Evolutionary conservation across 2,797 vertebrate species (phyloP).

Genomic region (Pseudochaenichthys georgianus): DNA sequence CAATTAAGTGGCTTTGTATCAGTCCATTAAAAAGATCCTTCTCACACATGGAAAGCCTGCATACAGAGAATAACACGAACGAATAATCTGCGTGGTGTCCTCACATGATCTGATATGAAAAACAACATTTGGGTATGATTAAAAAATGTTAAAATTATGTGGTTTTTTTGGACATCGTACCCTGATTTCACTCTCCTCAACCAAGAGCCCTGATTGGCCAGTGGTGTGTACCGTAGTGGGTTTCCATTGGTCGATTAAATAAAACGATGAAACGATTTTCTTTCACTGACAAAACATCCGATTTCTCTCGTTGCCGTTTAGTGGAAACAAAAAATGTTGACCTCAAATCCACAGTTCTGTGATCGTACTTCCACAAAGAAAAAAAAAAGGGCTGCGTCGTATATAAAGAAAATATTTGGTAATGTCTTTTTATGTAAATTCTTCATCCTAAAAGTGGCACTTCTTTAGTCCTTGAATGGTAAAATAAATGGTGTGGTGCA

Average conservation of each 20-base stretch:
- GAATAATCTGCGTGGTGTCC: conserved; percentile 24
- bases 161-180: conserved; percentile 53
- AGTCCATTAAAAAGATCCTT: conserved; percentile 29
- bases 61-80: conserved; percentile 21
- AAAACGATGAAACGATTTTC: background rate
- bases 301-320: conserved; percentile 1
- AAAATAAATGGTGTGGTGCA: conserved; percentile 16
- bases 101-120: conserved; percentile 30
- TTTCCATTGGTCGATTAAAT: conserved; percentile 43
- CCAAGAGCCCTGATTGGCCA: conserved; percentile 34
- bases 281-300: conserved; percentile 18
- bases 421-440: conserved; percentile 17
- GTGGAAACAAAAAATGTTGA: conserved; percentile 17
- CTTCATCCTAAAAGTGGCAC: conserved; percentile 21
- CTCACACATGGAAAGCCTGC: conserved; percentile 10
- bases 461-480: conserved; percentile 4
- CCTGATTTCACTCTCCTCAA: conserved; percentile 42
- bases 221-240: conserved; percentile 59
- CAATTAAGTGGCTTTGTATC: conserved; percentile 11
- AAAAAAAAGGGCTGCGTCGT: background rate
- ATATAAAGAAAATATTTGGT: conserved; percentile 27
- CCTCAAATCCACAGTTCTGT: conserved; percentile 11
- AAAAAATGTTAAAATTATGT: background rate
- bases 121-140: conserved; percentile 38
- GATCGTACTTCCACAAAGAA: background rate